Percentiles rank a stretch among this genome's conserved stretches.
These are phyloP conservation scores for Myotis findleyi DNA, from an alignment of 2,797 vertebrate genomes.

Conservation along the genomic window DNA sequence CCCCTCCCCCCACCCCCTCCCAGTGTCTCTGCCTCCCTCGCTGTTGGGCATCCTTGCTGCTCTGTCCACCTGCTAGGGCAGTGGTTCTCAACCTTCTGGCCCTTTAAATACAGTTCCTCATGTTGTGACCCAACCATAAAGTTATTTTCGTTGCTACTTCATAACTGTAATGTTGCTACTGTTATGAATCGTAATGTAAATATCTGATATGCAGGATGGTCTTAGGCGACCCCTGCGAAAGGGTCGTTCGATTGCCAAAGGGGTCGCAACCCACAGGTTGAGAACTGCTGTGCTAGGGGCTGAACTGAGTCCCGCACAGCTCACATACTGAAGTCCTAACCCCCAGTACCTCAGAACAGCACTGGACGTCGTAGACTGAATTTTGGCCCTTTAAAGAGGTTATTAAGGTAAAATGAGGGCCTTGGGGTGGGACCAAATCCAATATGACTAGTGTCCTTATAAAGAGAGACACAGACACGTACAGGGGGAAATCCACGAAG, in stretches of 20 bases:
- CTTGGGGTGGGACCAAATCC: not conserved
- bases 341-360: not conserved
- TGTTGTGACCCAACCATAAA: too few relatives aligned
- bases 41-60: not conserved
- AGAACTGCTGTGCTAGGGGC: not conserved
- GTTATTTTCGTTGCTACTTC: too few relatives aligned
- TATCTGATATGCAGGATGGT: too few relatives aligned
- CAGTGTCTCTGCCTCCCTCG: not conserved
- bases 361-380: not conserved
- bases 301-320: not conserved
- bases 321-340: not conserved
- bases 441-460: not conserved
- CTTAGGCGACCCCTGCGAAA: too few relatives aligned
- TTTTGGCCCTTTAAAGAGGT: not conserved
- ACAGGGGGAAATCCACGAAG: not conserved
- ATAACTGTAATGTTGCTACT: too few relatives aligned
- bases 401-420: not conserved
- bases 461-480: rapidly evolving
- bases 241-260: too few relatives aligned
- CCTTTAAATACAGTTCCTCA: too few relatives aligned
- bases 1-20: too few relatives aligned
- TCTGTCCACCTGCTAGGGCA: not conserved
- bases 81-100: too few relatives aligned
- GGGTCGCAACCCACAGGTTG: too few relatives aligned
- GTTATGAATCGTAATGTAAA: too few relatives aligned